phyloP scores from a whole-genome alignment of 92 coral and sea anemone species.

The Blastomussa wellsi region DNA sequence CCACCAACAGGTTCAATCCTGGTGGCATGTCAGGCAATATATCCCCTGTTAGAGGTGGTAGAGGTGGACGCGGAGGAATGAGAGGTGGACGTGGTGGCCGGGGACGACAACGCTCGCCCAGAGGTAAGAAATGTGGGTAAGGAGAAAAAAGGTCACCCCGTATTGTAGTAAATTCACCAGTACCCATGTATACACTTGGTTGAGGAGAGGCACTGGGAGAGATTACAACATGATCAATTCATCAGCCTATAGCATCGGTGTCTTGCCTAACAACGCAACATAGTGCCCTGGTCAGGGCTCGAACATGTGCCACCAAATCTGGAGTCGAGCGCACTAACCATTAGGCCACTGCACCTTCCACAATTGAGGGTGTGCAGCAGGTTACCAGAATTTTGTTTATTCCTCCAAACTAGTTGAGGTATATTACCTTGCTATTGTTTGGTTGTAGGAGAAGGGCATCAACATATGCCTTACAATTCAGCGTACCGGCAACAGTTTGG shows the following conservation, averaged over 20 bases:
- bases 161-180: too few relatives aligned
- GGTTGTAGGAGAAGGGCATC: conserved; percentile 56
- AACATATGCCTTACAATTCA: conserved; percentile 76
- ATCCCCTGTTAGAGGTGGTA: conserved; percentile 73
- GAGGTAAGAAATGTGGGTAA: conserved; percentile 60
- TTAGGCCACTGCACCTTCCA: too few relatives aligned
- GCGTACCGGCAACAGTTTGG: conserved; percentile 67
- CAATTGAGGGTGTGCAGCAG: background rate
- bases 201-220: too few relatives aligned
- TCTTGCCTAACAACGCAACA: too few relatives aligned
- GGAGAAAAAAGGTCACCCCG: too few relatives aligned
- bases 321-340: too few relatives aligned
- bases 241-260: too few relatives aligned
- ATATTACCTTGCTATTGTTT: background rate
- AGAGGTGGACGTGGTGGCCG: conserved; percentile 96
- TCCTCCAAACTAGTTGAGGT: background rate
- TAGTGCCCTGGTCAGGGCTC: too few relatives aligned
- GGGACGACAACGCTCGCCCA: conserved; percentile 83
- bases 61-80: conserved; percentile 91
- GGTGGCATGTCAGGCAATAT: conserved; percentile 52
- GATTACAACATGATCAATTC: too few relatives aligned
- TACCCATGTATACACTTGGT: too few relatives aligned
- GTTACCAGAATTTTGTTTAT: background rate
- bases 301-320: too few relatives aligned
- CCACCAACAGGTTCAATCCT: conserved; percentile 77